A percentile compares a stretch with the other conserved stretches of the same genome.
phyloP scores from a whole-genome alignment of 2,113 vertebrate genomes.

The Peromyscus polionotus region DNA sequence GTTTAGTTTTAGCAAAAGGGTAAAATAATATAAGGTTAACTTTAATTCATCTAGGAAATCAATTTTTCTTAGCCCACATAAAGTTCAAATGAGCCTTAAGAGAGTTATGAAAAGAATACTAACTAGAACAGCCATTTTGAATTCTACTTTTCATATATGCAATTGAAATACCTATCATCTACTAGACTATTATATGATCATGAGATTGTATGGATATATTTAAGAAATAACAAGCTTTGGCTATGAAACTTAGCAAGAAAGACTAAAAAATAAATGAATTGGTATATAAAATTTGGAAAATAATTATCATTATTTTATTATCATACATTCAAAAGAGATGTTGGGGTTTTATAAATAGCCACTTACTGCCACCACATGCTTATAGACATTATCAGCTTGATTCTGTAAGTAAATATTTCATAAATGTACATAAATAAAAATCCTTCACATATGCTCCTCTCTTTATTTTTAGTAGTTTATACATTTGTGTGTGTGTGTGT shows the following conservation, averaged over 20 bases:
- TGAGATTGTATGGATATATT: background rate
- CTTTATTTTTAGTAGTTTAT: background rate
- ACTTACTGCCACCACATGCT: background rate
- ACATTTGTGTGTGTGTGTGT: background rate
- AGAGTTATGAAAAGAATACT: conserved; percentile 63
- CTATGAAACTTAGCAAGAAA: background rate
- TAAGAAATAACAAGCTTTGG: background rate
- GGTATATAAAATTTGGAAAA: conserved; percentile 18
- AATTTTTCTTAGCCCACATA: conserved; percentile 60
- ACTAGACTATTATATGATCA: background rate
- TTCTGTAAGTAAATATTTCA: conserved; percentile 54
- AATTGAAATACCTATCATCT: conserved; percentile 64
- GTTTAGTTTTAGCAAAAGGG: conserved; percentile 46
- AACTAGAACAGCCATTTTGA: conserved; percentile 51
- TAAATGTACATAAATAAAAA: conserved; percentile 16
- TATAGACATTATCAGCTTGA: background rate
- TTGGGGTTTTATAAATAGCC: conserved; percentile 34
- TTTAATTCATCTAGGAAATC: conserved; percentile 67
- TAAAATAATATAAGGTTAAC: conserved; percentile 66
- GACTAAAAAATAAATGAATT: conserved; percentile 5
- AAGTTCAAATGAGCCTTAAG: conserved; percentile 65
- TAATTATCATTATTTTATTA: conserved; percentile 18
- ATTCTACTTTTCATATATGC: conserved; percentile 66
- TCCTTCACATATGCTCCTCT: background rate
- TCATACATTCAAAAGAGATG: conserved; percentile 23